Percentiles rank a stretch among this genome's conserved stretches.
Conservation (phyloP, 2,113 vertebrate genomes). For the Cygnus buccinator region DNA sequence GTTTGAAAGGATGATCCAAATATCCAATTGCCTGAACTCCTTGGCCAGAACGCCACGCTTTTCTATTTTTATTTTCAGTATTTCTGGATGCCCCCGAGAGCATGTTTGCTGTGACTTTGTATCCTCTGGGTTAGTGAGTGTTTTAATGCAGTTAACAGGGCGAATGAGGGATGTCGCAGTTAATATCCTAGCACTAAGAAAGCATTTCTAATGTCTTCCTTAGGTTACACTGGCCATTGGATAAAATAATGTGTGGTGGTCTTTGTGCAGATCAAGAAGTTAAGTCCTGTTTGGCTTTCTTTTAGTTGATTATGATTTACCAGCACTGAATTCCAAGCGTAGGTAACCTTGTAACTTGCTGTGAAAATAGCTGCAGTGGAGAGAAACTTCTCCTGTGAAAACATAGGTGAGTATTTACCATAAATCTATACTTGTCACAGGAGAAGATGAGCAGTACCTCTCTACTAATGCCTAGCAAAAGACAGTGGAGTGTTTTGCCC, state of each 20-base stretch:
- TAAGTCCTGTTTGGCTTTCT: not conserved
- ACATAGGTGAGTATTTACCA: not conserved
- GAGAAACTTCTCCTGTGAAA: not conserved
- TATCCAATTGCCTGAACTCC: not conserved
- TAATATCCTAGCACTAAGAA: not conserved
- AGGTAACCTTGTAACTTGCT: not conserved
- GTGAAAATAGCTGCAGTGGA: not conserved
- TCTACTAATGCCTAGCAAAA: not conserved
- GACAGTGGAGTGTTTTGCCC: not conserved
- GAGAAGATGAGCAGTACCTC: not conserved
- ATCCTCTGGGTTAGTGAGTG: not conserved
- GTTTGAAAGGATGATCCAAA: not conserved
- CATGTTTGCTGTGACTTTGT: not conserved
- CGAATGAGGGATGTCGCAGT: not conserved
- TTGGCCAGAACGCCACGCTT: not conserved
- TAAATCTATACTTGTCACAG: not conserved
- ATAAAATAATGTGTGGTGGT: not conserved
- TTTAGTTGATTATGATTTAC: not conserved
- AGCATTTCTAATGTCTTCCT: not conserved
- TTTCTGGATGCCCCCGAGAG: not conserved
- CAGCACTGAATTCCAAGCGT: not conserved
- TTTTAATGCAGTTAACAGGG: not conserved
- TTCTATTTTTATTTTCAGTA: not conserved
- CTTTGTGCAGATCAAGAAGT: not conserved
- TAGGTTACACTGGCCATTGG: not conserved